A percentile compares a stretch with the other conserved stretches of the same genome.
Evolutionary conservation across 1,140 invertebrate genomes (phyloP).

Genomic region (Sipha flava): DNA sequence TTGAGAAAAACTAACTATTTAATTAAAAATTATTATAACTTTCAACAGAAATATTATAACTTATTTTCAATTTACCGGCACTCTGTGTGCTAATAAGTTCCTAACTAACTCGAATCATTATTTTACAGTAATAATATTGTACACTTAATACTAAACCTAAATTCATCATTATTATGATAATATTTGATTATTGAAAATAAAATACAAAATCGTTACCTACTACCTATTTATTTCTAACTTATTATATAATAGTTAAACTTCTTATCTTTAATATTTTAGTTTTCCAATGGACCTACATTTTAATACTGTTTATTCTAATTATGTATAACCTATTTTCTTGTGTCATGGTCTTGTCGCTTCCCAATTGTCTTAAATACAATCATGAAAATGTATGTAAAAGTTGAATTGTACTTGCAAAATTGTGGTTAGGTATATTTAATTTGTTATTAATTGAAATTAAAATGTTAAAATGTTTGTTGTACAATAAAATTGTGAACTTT

Average conservation of each 20-base stretch:
- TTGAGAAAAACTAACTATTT: not conserved
- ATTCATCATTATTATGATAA: not conserved
- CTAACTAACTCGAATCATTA: not conserved
- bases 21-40: too few relatives aligned
- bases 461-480: constrained; percentile 23
- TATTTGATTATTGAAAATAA: not conserved
- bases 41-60: too few relatives aligned
- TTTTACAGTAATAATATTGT: not conserved
- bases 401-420: not conserved
- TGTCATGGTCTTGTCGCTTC: constrained; percentile 1
- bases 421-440: constrained; percentile 16
- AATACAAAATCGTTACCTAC: not conserved
- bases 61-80: too few relatives aligned
- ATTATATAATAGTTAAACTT: not conserved
- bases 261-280: constrained; percentile 5
- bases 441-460: constrained; percentile 3
- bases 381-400: constrained; percentile 22
- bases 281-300: not conserved
- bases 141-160: not conserved
- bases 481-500: constrained; percentile 17
- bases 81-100: not conserved
- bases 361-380: constrained; percentile 20
- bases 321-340: not conserved
- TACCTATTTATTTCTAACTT: not conserved
- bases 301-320: not conserved